Conservation (phyloP, 2,113 vertebrate species). For the Sardina pilchardus region DNA sequence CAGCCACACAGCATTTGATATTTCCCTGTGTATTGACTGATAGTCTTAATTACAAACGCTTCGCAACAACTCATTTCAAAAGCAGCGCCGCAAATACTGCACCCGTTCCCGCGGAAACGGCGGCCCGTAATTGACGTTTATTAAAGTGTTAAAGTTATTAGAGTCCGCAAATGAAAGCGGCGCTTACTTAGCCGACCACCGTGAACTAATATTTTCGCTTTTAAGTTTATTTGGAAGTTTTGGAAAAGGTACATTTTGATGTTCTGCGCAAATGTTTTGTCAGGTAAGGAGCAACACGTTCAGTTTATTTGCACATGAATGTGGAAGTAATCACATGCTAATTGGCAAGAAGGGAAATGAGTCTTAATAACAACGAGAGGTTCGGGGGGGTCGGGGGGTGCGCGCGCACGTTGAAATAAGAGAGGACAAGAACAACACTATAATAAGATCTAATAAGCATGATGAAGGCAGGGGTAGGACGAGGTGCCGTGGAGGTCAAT, state of each 20-base stretch:
- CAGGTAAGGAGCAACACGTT: slow-evolving; percentile 49
- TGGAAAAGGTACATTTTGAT: slow-evolving; percentile 58
- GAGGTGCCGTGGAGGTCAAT: neutral
- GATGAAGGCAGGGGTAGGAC: slow-evolving; percentile 45
- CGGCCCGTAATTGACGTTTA: slow-evolving; percentile 70
- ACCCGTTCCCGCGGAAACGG: slow-evolving; percentile 60
- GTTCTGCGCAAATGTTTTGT: slow-evolving; percentile 64
- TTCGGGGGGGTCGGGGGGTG: slow-evolving; percentile 37
- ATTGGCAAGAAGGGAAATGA: slow-evolving; percentile 75
- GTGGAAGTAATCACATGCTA: slow-evolving; percentile 72
- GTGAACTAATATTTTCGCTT: slow-evolving; percentile 69
- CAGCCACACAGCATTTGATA: slow-evolving; percentile 57
- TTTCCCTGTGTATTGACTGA: slow-evolving; percentile 64
- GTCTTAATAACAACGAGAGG: slow-evolving; percentile 64
- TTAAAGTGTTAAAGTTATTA: slow-evolving; percentile 69
- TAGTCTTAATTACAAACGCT: slow-evolving; percentile 69
- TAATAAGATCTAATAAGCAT: slow-evolving; percentile 64
- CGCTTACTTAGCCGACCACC: slow-evolving; percentile 67
- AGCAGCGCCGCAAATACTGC: slow-evolving; percentile 46
- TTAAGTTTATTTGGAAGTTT: slow-evolving; percentile 63
- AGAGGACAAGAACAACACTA: slow-evolving; percentile 60
- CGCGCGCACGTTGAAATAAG: slow-evolving; percentile 46
- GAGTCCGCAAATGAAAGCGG: slow-evolving; percentile 67
- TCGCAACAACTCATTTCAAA: slow-evolving; percentile 64
- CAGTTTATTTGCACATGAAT: slow-evolving; percentile 74